Evolutionary conservation across 1,140 invertebrate genomes (phyloP), one percentile per base, ranked within the genome.

Genomic region (Scaptomyza graminum): DNA sequence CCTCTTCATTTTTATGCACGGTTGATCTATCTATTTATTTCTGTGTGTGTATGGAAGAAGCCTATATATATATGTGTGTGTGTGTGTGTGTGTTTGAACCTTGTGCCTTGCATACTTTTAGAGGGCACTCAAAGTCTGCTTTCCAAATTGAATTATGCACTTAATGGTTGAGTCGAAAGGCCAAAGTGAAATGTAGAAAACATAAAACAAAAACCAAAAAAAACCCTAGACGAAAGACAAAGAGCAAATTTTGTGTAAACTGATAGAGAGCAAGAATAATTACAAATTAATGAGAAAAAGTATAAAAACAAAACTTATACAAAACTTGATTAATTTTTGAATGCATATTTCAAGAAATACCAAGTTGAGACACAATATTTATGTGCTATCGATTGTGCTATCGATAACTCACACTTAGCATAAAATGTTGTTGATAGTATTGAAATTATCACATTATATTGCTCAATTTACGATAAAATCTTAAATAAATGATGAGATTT

Each of bases 91-190:
- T 62, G 56, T 28, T 59, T 39, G 18, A 56, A 54, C 11, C 50
- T 34, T 46, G 18, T 79, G 80, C 74, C 77, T 85, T 84, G 80
- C 76, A 84, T 84, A 84, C 81, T 84, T 84, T 80, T 60, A 78
- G 69, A 57, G 67, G 73, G 76, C 76, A 84, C 76, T 84, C 81
- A 85, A 80, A 85, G 81, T 74, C 76, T 68, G 62, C 76, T 43
- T 60, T 80, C 63, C 73, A 84, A 84, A 84, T 84, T 84, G 81
- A 84, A 84, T 84, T 84, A 84, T 84, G 81, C 81, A 84, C 81
- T 84, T 84, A 85, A 80, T 77, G 68, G 72, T 70, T 5, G 62
- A 43, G 37, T 41, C 37, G 0, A 31, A 41, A 41, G 62, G 22
- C 50, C 16, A 54, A 52, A 44, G 13, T 6, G 5, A 46, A 44